phyloP scores from a whole-genome alignment of 1,140 invertebrate genomes.

The Lineus longissimus region DNA sequence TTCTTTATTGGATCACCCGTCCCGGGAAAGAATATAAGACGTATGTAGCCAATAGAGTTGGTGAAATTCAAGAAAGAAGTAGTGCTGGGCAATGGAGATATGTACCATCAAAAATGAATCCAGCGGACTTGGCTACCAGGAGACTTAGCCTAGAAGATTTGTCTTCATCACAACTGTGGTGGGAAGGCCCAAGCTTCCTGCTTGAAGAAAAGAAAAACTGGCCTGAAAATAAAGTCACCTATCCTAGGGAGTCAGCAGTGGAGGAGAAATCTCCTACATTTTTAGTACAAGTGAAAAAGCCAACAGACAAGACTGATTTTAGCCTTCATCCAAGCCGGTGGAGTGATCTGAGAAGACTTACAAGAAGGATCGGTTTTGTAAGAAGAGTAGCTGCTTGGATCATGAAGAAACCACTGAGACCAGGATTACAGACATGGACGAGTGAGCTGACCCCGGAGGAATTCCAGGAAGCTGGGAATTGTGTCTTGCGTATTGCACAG shows the following conservation, averaged over 20 bases:
- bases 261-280: no score
- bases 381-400: no score
- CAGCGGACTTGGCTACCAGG: background rate
- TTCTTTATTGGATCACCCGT: background rate
- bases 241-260: background rate
- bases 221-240: background rate
- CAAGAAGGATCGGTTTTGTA: no score
- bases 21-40: background rate
- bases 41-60: background rate
- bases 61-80: background rate
- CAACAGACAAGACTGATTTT: no score
- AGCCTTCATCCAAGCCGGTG: no score
- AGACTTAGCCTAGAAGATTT: background rate
- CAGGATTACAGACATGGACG: no score
- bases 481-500: no score
- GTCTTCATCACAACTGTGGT: background rate
- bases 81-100: background rate
- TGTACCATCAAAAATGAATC: background rate
- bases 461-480: no score
- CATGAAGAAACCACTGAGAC: no score
- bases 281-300: no score
- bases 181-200: constrained; percentile 1
- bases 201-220: background rate
- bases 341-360: no score
- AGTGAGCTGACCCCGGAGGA: no score